Conservation (phyloP, 2,797 vertebrate genomes). For the Sarcophilus harrisii region DNA sequence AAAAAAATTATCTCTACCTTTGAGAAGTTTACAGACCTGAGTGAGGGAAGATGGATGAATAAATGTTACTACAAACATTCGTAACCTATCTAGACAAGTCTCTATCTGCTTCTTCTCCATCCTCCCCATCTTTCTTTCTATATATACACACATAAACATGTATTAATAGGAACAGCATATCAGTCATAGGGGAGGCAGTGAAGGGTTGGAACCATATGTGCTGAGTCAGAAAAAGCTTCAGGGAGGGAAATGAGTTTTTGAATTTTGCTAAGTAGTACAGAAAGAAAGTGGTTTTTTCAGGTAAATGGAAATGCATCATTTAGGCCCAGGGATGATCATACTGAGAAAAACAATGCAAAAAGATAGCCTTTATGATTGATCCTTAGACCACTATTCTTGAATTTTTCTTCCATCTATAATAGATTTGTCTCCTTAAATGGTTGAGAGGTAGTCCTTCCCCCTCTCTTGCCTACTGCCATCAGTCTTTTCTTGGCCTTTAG, state of each 20-base stretch:
- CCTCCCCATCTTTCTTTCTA: slow-evolving; percentile 14
- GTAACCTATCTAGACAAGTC: not conserved
- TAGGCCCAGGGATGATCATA: not conserved
- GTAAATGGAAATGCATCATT: not conserved
- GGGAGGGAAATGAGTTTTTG: not conserved
- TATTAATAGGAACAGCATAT: slow-evolving; percentile 10
- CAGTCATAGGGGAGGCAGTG: not conserved
- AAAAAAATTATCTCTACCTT: not conserved
- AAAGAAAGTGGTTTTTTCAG: not conserved
- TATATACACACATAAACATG: not conserved
- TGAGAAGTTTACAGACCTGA: not conserved
- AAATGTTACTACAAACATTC: not conserved
- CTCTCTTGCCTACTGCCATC: not conserved
- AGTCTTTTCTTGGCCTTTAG: not conserved
- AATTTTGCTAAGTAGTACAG: not conserved
- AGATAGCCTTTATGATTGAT: not conserved
- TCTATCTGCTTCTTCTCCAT: not conserved
- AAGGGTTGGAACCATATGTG: not conserved
- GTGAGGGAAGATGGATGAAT: slow-evolving; percentile 5
- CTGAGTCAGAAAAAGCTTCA: slow-evolving; percentile 12
- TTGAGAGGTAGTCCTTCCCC: not conserved
- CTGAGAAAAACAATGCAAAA: not conserved
- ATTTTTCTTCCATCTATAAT: not conserved
- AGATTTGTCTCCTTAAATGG: not conserved
- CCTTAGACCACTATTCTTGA: not conserved